These are phyloP conservation scores for Myotis davidii DNA, from an alignment of 2,113 vertebrate species.

Conservation along the genomic window DNA sequence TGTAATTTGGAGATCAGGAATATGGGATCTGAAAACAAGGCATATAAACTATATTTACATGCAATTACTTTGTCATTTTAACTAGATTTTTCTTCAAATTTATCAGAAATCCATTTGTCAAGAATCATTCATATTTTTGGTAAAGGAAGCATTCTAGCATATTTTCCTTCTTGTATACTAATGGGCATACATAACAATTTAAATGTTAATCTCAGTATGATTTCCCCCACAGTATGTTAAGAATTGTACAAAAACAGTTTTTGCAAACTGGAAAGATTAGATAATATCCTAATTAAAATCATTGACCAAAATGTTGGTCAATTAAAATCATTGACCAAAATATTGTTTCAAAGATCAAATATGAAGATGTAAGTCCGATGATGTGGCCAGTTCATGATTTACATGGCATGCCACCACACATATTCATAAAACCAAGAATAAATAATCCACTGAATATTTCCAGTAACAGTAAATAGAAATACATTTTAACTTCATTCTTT, in stretches of 20 bases:
- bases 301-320: not conserved
- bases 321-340: not conserved
- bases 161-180: slow-evolving; percentile 13
- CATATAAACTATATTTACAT: not conserved
- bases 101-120: slow-evolving; percentile 13
- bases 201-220: slow-evolving; percentile 23
- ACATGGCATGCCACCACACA: not conserved
- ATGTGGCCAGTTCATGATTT: not conserved
- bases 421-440: slow-evolving; percentile 10
- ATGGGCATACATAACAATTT: not conserved
- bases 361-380: not conserved
- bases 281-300: not conserved
- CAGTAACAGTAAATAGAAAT: not conserved
- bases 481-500: slow-evolving; percentile 32
- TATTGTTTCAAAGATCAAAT: slow-evolving; percentile 10
- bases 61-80: not conserved
- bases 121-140: not conserved
- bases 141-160: not conserved
- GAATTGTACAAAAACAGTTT: not conserved
- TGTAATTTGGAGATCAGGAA: not conserved
- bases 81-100: not conserved
- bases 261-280: not conserved
- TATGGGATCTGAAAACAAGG: slow-evolving; percentile 6
- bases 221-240: not conserved
- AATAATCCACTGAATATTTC: not conserved